Percentiles rank a stretch among this genome's conserved stretches.
phyloP scores from a whole-genome alignment of 1,140 invertebrate genomes.

The Limonius californicus region DNA sequence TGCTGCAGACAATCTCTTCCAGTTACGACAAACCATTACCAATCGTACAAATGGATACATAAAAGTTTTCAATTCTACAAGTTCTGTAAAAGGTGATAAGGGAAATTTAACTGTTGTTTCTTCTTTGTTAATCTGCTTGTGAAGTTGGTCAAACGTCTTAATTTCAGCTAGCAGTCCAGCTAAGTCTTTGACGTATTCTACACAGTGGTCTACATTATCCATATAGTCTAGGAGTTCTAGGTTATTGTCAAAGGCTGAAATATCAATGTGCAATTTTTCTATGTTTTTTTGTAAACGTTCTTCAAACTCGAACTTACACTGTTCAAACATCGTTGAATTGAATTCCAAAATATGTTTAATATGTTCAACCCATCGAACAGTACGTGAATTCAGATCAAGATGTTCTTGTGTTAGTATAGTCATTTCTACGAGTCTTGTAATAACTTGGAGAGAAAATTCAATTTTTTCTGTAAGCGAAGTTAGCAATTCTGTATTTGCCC shows the following conservation, averaged over 20 bases:
- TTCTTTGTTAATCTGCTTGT: conserved; percentile 86
- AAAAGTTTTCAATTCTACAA: conserved; percentile 68
- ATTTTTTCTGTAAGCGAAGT: conserved; percentile 58
- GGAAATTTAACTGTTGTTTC: conserved; percentile 82
- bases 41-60: conserved; percentile 66
- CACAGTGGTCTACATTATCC: conserved; percentile 61
- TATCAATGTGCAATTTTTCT: conserved; percentile 63
- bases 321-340: conserved; percentile 70
- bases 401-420: conserved; percentile 62
- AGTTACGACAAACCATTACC: conserved; percentile 61
- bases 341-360: conserved; percentile 70
- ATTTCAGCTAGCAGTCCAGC: conserved; percentile 70
- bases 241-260: conserved; percentile 68
- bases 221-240: conserved; percentile 65
- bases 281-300: conserved; percentile 66
- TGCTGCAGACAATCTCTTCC: conserved; percentile 75
- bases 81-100: conserved; percentile 65
- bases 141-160: conserved; percentile 60
- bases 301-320: conserved; percentile 76
- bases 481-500: conserved; percentile 36
- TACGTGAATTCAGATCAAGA: conserved; percentile 61
- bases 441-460: conserved; percentile 56
- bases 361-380: conserved; percentile 67
- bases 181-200: conserved; percentile 65
- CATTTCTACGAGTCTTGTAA: conserved; percentile 65